Base-by-base conservation (phyloP, 1,140 invertebrate genomes). In the Drosophila chauvacae region DNA sequence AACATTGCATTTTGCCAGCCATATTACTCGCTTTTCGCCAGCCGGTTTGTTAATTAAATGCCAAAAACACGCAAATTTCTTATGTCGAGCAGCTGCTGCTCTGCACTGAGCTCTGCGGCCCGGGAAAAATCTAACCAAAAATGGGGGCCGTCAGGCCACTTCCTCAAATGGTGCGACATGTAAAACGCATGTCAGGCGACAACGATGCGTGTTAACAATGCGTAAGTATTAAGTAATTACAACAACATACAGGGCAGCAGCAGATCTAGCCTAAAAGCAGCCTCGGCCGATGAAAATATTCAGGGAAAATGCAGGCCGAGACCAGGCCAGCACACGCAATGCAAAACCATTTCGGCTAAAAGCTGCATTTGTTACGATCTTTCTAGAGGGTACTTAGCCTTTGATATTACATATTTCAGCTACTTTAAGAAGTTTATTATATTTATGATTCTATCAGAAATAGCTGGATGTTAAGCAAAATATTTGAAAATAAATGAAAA, bases 141-240 rank as follows among this genome's bases (percentile, higher is more conserved):
- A 74, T 58, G 80, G 76, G 64, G 51, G 56, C 60, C 64, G 53
- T 35, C 53, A 11, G 62, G 72, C 77, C 51, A 77, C 81, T 84
- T 80, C 81, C 81, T 84, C 76, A 60, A 84, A 85, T 80, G 72
- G 81, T 61, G 81, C 72, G 77, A 81, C 81, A 85, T 84, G 77
- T 84, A 85, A 84, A 80, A 84, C 81, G 81, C 77, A 77, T 84
- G 81, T 84, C 81, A 84, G 66, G 81, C 68, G 81, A 84, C 81
- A 77, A 77, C 76, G 72, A 84, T 80, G 77, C 81, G 72, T 84
- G 81, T 84, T 84, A 84, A 84, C 81, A 85, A 84, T 84, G 81
- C 77, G 81, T 83, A 83, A 82, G 80, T 84, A 84, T 84, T 84
- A 85, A 85, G 81, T 84, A 84, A 84, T 84, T 84, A 80, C 72